Conservation (phyloP, 1,140 invertebrate genomes). For the Bradysia coprophila region DNA sequence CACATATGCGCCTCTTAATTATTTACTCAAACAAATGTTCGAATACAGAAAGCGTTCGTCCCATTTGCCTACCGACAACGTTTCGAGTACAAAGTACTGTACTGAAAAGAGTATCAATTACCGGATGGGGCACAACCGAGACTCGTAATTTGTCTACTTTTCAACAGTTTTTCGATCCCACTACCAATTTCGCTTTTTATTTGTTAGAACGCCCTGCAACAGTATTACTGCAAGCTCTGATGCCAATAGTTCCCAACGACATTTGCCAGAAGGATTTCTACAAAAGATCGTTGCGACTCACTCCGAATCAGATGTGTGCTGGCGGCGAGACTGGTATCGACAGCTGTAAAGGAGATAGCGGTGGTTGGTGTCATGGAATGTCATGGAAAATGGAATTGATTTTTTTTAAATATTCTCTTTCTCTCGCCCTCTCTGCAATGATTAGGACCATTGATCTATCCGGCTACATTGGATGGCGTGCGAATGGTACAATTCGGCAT, state of each 20-base stretch:
- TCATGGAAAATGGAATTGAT: too few species aligned
- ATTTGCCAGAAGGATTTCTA: not conserved
- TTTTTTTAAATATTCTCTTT: not conserved
- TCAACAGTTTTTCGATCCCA: not conserved
- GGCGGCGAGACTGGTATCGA: constrained; percentile 34
- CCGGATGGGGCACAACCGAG: constrained; percentile 47
- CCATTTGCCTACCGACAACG: too few species aligned
- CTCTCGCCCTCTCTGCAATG: constrained; percentile 7
- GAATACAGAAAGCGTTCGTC: too few species aligned
- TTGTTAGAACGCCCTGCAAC: not conserved
- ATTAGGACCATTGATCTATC: constrained; percentile 19
- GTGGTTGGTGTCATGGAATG: too few species aligned
- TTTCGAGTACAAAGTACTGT: too few species aligned
- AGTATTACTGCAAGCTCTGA: not conserved
- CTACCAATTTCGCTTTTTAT: not conserved
- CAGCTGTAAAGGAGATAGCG: constrained; percentile 30
- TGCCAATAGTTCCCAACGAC: constrained; percentile 1
- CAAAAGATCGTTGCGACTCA: not conserved
- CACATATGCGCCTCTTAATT: too few species aligned
- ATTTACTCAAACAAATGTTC: too few species aligned
- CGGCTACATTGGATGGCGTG: constrained; percentile 5
- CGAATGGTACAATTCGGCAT: constrained; percentile 24
- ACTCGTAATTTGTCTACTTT: constrained; percentile 7
- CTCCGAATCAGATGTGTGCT: constrained; percentile 18
- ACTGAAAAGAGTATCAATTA: constrained; percentile 30